A percentile compares a stretch with the other conserved stretches of the same genome.
These are phyloP conservation scores for Cheilosia grossa DNA, from an alignment of 2,888 invertebrate genomes.

Conservation along the genomic window DNA sequence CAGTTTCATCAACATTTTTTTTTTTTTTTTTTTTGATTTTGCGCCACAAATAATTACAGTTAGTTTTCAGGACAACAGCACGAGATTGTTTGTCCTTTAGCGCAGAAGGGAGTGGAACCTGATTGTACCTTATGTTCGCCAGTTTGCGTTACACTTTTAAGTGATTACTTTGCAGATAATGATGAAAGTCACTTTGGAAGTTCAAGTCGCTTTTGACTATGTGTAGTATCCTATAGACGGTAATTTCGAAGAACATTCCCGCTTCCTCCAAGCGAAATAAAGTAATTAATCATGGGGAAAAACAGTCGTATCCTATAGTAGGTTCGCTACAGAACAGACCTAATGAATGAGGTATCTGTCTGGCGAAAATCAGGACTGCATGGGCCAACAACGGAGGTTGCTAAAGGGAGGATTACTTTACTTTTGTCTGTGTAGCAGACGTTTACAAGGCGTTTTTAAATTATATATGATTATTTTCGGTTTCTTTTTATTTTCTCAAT, in stretches of 20 bases:
- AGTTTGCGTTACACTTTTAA: slow-evolving; percentile 4
- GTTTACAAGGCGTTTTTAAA: too few species aligned
- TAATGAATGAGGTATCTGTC: slow-evolving; percentile 5
- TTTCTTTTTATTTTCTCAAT: too few species aligned
- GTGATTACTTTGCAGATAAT: slow-evolving; percentile 43
- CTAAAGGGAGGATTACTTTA: too few species aligned
- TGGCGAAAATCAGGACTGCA: too few species aligned
- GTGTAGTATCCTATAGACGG: not conserved
- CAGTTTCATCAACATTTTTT: slow-evolving; percentile 16
- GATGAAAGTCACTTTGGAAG: slow-evolving; percentile 8
- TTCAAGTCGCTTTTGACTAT: slow-evolving; percentile 4
- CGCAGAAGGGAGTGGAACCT: not conserved
- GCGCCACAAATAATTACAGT: slow-evolving; percentile 13
- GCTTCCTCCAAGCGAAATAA: slow-evolving; percentile 4
- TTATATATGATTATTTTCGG: too few species aligned
- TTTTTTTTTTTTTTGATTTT: not conserved
- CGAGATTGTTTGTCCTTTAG: slow-evolving; percentile 3
- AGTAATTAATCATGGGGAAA: slow-evolving; percentile 24
- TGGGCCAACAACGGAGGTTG: too few species aligned
- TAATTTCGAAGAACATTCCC: not conserved
- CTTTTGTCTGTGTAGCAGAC: too few species aligned
- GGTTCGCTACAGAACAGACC: not conserved
- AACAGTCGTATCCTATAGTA: not conserved
- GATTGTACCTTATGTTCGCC: slow-evolving; percentile 2
- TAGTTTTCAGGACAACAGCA: slow-evolving; percentile 17